Evolutionary conservation across 2,888 invertebrate genomes (phyloP).

Genomic region (Thereva unica): DNA sequence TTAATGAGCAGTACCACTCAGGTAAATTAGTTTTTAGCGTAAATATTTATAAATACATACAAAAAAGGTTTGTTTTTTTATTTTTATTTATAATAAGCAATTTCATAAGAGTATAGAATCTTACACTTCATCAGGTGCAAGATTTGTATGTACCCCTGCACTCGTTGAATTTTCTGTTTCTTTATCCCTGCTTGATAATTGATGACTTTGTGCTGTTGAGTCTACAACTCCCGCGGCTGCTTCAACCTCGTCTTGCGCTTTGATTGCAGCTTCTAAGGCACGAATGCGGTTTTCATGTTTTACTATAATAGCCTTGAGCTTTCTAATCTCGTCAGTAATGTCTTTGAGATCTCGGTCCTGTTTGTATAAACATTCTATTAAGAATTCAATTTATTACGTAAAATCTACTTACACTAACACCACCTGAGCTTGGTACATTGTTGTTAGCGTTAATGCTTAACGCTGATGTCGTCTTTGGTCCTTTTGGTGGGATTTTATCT

Average conservation of each 20-base stretch:
- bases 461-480: slow-evolving; percentile 48
- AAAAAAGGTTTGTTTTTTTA: slow-evolving; percentile 17
- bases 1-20: slow-evolving; percentile 14
- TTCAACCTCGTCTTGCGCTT: slow-evolving; percentile 51
- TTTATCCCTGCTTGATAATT: slow-evolving; percentile 42
- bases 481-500: slow-evolving; percentile 66
- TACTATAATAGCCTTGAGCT: slow-evolving; percentile 90
- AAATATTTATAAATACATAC: slow-evolving; percentile 33
- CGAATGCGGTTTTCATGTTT: slow-evolving; percentile 80
- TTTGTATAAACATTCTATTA: slow-evolving; percentile 44
- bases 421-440: slow-evolving; percentile 44
- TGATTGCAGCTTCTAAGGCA: slow-evolving; percentile 55
- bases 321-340: slow-evolving; percentile 85
- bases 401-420: slow-evolving; percentile 32
- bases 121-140: slow-evolving; percentile 53
- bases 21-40: slow-evolving; percentile 31
- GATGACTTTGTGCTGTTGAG: slow-evolving; percentile 19
- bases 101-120: slow-evolving; percentile 25
- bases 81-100: slow-evolving; percentile 2
- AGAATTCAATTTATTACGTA: background rate
- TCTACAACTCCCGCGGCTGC: slow-evolving; percentile 36
- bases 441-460: slow-evolving; percentile 50
- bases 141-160: slow-evolving; percentile 42
- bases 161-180: slow-evolving; percentile 45
- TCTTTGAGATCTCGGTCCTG: slow-evolving; percentile 72